Evolutionary conservation across 2,888 invertebrate species (phyloP).

Genomic region (Trypoxylon attenuatum): DNA sequence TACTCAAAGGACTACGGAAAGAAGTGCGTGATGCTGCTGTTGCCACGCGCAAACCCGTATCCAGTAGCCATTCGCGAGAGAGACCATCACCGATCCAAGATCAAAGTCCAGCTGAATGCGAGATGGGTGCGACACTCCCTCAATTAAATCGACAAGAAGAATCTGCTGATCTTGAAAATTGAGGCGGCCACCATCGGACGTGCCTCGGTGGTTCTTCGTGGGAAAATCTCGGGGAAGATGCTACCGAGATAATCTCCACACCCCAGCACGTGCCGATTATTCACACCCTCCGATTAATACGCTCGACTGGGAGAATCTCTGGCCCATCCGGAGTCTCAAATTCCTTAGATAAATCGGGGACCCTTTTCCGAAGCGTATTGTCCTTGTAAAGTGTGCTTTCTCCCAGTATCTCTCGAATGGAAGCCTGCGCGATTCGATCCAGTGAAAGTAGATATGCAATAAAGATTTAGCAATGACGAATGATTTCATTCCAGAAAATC

Average conservation of each 20-base stretch:
- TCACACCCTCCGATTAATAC: slow-evolving; percentile 22
- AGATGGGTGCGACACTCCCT: neutral
- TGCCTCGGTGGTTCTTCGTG: slow-evolving; percentile 18
- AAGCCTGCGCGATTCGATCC: neutral
- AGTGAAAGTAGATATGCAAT: neutral
- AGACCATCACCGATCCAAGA: slow-evolving; percentile 21
- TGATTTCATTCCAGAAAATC: no score
- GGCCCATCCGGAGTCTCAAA: slow-evolving; percentile 10
- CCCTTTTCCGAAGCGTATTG: neutral
- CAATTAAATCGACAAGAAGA: slow-evolving; percentile 29
- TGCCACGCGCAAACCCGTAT: slow-evolving; percentile 14
- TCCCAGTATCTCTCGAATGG: neutral
- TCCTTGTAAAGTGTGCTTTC: neutral
- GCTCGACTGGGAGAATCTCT: neutral
- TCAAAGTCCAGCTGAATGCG: slow-evolving; percentile 24
- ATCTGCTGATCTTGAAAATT: slow-evolving; percentile 23
- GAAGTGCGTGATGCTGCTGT: slow-evolving; percentile 11
- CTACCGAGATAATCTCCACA: slow-evolving; percentile 29
- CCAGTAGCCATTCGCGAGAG: neutral
- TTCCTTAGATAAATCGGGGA: slow-evolving; percentile 16
- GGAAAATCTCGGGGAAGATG: slow-evolving; percentile 26
- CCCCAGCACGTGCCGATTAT: slow-evolving; percentile 39
- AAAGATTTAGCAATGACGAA: neutral
- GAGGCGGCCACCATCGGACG: neutral
- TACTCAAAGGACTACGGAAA: slow-evolving; percentile 14